Base-by-base conservation (phyloP, 2,797 vertebrate genomes). In the Pseudochaenichthys georgianus region DNA sequence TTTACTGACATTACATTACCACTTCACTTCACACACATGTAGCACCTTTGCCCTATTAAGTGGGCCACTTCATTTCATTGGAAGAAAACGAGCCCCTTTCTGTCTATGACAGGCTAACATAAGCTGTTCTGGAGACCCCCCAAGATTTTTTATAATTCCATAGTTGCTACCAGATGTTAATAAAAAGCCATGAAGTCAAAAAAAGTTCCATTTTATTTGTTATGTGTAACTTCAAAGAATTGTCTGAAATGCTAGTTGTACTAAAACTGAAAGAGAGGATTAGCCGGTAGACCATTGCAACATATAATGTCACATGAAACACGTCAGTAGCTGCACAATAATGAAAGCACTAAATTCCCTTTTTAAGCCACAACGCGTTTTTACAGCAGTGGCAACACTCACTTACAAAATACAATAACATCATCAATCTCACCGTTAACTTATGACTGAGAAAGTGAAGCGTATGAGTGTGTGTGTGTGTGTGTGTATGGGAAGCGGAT, bases 401-500 rank as follows among this genome's bases (percentile, higher is more conserved):
- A 28, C 23, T 28, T 16, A 54, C 9, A 50, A 34, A n/a, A 46
- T 1, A 46, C 13, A 75, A 64, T 9, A 58, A 51, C 48, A 70
- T 17, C 11, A 64, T 42, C 71, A 41, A 54, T 60, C 46, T 53
- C 11, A 50, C 23, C 3, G 41, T 64, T 51, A 47, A 66, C 31
- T 21, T 9, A 8, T 6, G 23, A 50, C 23, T 15, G 43, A 68
- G 9, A 74, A 31, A 60, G 8, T n/a, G 8, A 64, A 60, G 17
- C 38, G 48, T 42, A 65, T 51, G 55, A 62, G 53, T 28, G 48
- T 77, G 16, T 58, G 19, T 64, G 53, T 28, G 48, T 77, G 16
- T 58, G 19, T 64, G 13, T 28, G 53, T 59, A 48, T 54, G 43
- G 41, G 66, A 72, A 78, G 59, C 69, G 62, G 70, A 48, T 59